Conservation (phyloP, 2,888 invertebrate genomes). For the Gasteruption jaculator region DNA sequence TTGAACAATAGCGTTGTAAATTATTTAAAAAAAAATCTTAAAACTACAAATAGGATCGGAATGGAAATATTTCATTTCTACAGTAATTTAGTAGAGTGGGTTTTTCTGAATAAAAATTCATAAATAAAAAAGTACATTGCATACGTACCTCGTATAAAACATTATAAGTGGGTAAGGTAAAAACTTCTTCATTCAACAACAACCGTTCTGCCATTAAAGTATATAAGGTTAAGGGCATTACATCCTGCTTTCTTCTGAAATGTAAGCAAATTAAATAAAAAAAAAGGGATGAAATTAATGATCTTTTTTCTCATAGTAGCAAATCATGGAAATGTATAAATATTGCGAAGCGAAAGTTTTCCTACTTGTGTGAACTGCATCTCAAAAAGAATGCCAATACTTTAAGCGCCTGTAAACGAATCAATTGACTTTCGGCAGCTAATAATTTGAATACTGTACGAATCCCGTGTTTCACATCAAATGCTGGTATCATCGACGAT, state of each 20-base stretch:
- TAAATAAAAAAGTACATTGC: no score
- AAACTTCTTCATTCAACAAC: conserved; percentile 79
- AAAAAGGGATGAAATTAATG: conserved; percentile 3
- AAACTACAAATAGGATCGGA: no score
- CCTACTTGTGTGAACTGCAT: conserved; percentile 95
- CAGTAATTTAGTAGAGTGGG: no score
- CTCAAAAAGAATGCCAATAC: conserved; percentile 96
- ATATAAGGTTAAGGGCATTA: conserved; percentile 98
- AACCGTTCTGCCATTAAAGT: conserved; percentile 92
- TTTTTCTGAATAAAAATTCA: no score
- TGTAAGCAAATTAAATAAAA: not conserved
- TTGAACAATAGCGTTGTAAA: no score
- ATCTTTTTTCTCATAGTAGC: conserved; percentile 3
- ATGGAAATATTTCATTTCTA: no score
- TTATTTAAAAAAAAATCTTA: no score
- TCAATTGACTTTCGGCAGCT: conserved; percentile 92
- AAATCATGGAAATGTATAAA: not conserved
- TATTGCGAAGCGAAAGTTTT: conserved; percentile 24
- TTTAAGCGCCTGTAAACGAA: conserved; percentile 93
- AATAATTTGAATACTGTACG: conserved; percentile 95
- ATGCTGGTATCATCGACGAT: conserved; percentile 97
- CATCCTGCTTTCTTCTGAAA: conserved; percentile 93
- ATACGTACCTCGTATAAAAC: conserved; percentile 82
- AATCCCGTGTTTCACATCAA: conserved; percentile 96
- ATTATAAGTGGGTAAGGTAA: conserved; percentile 95